Evolutionary conservation across 2,797 vertebrate species (phyloP).

Genomic region (Phoxinus dragarum): DNA sequence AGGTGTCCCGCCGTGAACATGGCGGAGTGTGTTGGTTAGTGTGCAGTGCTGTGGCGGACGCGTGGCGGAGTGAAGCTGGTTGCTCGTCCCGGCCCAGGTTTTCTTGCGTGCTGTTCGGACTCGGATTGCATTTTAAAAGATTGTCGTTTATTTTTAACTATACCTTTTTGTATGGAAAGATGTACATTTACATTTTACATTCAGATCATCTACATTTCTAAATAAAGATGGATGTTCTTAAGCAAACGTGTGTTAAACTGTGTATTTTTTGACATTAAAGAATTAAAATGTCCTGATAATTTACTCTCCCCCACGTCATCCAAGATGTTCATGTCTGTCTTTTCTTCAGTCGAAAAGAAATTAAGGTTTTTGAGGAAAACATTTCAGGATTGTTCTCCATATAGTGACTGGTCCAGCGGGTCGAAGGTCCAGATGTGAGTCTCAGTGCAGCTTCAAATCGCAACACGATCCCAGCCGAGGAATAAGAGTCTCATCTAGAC

Average conservation of each 20-base stretch:
- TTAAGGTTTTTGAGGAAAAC: too few species aligned
- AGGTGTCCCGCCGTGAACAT: conserved; percentile 1
- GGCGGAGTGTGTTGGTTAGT: conserved; percentile 24
- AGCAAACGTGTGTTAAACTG: conserved; percentile 29
- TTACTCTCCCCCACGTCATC: too few species aligned
- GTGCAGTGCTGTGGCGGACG: conserved; percentile 1
- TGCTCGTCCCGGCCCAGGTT: conserved; percentile 50
- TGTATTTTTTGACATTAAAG: too few species aligned
- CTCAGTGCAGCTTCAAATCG: too few species aligned
- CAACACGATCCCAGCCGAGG: too few species aligned
- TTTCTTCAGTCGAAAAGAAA: too few species aligned
- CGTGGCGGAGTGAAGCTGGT: not conserved
- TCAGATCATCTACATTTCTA: conserved; percentile 74
- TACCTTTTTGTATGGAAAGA: conserved; percentile 77
- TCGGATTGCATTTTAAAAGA: conserved; percentile 66
- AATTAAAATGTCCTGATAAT: too few species aligned
- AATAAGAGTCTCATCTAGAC: too few species aligned
- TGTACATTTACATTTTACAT: conserved; percentile 72
- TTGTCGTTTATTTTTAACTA: conserved; percentile 71
- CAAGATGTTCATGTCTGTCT: too few species aligned
- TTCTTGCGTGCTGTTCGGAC: conserved; percentile 58
- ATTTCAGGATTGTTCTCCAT: too few species aligned
- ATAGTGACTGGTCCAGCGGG: too few species aligned
- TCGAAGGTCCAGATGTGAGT: too few species aligned
- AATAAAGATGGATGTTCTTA: conserved; percentile 76